Evolutionary conservation across 2,888 invertebrate species (phyloP).

Genomic region (Drosophila recens): DNA sequence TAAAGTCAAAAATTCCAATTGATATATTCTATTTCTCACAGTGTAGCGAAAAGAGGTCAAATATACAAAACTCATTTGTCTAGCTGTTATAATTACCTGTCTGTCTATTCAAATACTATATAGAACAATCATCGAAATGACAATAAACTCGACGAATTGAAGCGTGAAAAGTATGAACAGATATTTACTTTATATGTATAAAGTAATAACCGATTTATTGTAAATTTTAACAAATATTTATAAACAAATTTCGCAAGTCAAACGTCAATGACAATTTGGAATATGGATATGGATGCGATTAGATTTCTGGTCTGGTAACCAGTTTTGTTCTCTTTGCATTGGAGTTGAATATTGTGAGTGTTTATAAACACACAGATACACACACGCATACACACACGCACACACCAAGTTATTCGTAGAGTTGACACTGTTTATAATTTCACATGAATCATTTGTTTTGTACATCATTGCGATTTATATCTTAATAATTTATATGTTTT

Average conservation of each 20-base stretch:
- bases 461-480: constrained; percentile 5
- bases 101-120: constrained; percentile 11
- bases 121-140: constrained; percentile 28
- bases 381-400: constrained; percentile 4
- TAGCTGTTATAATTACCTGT: constrained; percentile 32
- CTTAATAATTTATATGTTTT: constrained; percentile 2
- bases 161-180: constrained; percentile 54
- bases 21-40: neutral
- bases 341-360: neutral
- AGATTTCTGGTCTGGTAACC: constrained; percentile 3
- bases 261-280: constrained; percentile 63
- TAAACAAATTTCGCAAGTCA: constrained; percentile 30
- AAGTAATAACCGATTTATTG: constrained; percentile 9
- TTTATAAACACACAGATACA: constrained; percentile 14
- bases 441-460: constrained; percentile 31
- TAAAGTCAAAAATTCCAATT: neutral
- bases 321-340: constrained; percentile 16
- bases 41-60: constrained; percentile 29
- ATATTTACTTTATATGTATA: neutral
- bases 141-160: constrained; percentile 63
- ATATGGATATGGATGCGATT: constrained; percentile 6
- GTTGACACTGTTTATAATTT: constrained; percentile 5
- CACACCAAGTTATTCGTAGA: neutral
- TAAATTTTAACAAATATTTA: constrained; percentile 4
- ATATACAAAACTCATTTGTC: constrained; percentile 35